Percentiles rank a stretch among this genome's conserved stretches.
Conservation (phyloP, 1,140 invertebrate species). For the Brachionus calyciflorus region DNA sequence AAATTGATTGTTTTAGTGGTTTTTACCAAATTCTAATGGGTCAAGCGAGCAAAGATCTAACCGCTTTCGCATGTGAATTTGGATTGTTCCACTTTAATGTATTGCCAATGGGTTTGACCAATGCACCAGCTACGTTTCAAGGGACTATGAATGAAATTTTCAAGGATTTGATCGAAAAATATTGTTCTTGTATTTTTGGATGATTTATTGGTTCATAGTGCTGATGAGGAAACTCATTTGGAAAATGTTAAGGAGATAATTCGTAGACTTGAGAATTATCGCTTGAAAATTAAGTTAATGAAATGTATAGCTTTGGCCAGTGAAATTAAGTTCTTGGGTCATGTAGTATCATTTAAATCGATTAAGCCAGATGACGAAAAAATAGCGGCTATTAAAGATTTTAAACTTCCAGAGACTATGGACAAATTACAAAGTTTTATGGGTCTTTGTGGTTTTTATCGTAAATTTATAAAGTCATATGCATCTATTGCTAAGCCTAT, state of each 20-base stretch:
- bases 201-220: not conserved
- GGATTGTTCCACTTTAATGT: conserved; percentile 50
- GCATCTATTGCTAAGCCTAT: conserved; percentile 50
- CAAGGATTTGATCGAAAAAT: not conserved
- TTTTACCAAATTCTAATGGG: conserved; percentile 13
- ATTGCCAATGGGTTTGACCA: conserved; percentile 60
- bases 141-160: conserved; percentile 52
- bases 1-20: not conserved
- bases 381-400: not conserved
- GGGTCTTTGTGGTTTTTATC: not conserved
- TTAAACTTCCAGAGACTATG: not conserved
- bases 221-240: not conserved
- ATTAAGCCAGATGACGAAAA: conserved; percentile 34
- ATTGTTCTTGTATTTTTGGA: conserved; percentile 12
- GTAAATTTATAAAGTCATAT: conserved; percentile 51
- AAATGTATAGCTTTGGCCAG: conserved; percentile 58
- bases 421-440: not conserved
- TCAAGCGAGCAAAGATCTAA: not conserved
- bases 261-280: conserved; percentile 47
- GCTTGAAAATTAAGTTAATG: conserved; percentile 58
- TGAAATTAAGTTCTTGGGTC: conserved; percentile 58
- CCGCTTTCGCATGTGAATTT: not conserved
- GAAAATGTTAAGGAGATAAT: not conserved
- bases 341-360: conserved; percentile 48
- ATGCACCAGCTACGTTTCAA: conserved; percentile 57